phyloP scores from a whole-genome alignment of 2,797 vertebrate genomes.

The Aeoliscus strigatus region DNA sequence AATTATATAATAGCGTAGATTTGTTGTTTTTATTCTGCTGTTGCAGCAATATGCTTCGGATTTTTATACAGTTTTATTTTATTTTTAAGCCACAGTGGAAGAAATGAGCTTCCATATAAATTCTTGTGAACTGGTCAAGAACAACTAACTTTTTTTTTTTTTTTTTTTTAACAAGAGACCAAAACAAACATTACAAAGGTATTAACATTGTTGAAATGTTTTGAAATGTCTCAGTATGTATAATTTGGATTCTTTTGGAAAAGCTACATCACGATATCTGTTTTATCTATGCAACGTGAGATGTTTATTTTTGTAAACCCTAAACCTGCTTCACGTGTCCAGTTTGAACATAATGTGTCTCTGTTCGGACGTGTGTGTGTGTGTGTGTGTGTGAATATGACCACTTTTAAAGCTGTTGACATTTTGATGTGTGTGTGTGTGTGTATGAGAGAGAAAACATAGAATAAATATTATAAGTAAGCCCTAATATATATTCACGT shows the following conservation, averaged over 20 bases:
- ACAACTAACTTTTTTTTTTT: too few relatives aligned
- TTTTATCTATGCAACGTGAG: slow-evolving; percentile 66
- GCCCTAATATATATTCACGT: slow-evolving; percentile 58
- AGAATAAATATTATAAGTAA: slow-evolving; percentile 56
- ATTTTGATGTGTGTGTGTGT: slow-evolving; percentile 14
- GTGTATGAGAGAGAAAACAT: slow-evolving; percentile 28
- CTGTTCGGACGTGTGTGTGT: too few relatives aligned
- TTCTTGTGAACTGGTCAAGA: too few relatives aligned
- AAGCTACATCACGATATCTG: slow-evolving; percentile 13
- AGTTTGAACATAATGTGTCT: slow-evolving; percentile 13
- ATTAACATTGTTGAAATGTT: too few relatives aligned
- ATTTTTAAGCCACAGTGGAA: too few relatives aligned
- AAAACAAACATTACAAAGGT: too few relatives aligned
- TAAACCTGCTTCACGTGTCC: slow-evolving; percentile 25
- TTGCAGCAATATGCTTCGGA: too few relatives aligned
- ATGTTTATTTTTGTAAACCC: slow-evolving; percentile 50
- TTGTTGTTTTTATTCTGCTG: too few relatives aligned
- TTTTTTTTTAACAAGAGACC: too few relatives aligned
- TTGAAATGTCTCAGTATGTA: slow-evolving; percentile 21
- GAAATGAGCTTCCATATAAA: too few relatives aligned
- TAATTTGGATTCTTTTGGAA: slow-evolving; percentile 17
- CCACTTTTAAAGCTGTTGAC: slow-evolving; percentile 45
- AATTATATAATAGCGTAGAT: too few relatives aligned
- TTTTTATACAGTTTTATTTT: too few relatives aligned
- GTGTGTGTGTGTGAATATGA: slow-evolving; percentile 47